These are phyloP conservation scores for Pseudorectes ferrugineus DNA, from an alignment of 2,113 vertebrate species.

Conservation along the genomic window DNA sequence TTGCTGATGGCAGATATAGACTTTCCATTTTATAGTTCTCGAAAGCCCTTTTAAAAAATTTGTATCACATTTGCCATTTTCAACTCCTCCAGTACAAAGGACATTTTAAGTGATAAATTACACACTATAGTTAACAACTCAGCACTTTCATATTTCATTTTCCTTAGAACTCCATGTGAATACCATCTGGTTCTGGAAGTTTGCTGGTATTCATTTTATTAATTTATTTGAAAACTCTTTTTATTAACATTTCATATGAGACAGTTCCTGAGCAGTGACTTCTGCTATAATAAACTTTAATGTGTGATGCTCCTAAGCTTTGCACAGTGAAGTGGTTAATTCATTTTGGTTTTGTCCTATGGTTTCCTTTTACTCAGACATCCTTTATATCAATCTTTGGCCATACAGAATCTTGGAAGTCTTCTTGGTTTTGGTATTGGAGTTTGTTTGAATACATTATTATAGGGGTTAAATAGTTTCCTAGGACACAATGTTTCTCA, in stretches of 20 bases:
- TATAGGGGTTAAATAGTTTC: not conserved
- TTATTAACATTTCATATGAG: not conserved
- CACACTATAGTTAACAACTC: not conserved
- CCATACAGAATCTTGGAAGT: not conserved
- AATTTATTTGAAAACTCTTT: not conserved
- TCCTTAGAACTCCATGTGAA: not conserved
- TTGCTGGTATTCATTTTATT: not conserved
- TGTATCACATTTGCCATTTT: not conserved
- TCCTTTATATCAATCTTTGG: not conserved
- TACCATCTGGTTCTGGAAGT: not conserved
- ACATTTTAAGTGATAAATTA: slow-evolving; percentile 9
- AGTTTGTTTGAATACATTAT: not conserved
- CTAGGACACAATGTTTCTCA: not conserved
- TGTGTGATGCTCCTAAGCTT: not conserved
- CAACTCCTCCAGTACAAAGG: not conserved
- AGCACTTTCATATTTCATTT: not conserved
- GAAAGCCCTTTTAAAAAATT: not conserved
- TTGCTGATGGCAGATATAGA: not conserved
- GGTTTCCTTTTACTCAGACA: not conserved
- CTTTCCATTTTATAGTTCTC: not conserved
- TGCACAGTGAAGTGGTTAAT: not conserved
- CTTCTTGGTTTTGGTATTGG: not conserved
- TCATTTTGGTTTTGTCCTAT: not conserved
- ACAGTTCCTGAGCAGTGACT: not conserved
- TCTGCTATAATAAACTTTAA: not conserved